Evolutionary conservation across 2,888 invertebrate genomes (phyloP).

Genomic region (Nomada fucata): DNA sequence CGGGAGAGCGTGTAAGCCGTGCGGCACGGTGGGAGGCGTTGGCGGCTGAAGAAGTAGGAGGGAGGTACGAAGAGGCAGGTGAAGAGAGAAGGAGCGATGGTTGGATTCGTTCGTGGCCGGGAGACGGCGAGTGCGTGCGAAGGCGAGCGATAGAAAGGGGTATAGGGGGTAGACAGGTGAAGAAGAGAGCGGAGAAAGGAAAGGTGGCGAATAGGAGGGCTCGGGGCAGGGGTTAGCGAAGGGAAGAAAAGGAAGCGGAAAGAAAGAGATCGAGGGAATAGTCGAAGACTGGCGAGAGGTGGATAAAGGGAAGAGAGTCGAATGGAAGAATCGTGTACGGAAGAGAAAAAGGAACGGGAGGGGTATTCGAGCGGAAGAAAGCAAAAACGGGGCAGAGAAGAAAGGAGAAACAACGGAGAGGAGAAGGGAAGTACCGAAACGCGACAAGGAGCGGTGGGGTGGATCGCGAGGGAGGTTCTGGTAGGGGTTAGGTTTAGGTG

Average conservation of each 20-base stretch:
- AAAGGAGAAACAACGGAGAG: slow-evolving; percentile 40
- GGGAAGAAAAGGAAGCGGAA: slow-evolving; percentile 22
- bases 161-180: slow-evolving; percentile 1
- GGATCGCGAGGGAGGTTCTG: slow-evolving; percentile 27
- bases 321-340: slow-evolving; percentile 46
- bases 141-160: neutral
- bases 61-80: slow-evolving; percentile 55
- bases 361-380: slow-evolving; percentile 42
- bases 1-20: slow-evolving; percentile 56
- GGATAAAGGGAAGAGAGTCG: slow-evolving; percentile 40
- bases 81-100: slow-evolving; percentile 39
- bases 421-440: slow-evolving; percentile 47
- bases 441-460: slow-evolving; percentile 43
- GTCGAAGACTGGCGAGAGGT: slow-evolving; percentile 23
- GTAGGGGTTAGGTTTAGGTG: slow-evolving; percentile 47
- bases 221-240: slow-evolving; percentile 34
- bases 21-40: slow-evolving; percentile 55
- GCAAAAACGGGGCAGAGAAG: slow-evolving; percentile 49
- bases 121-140: slow-evolving; percentile 1
- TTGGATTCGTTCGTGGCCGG: slow-evolving; percentile 1
- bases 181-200: slow-evolving; percentile 17
- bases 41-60: slow-evolving; percentile 58
- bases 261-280: neutral
- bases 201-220: slow-evolving; percentile 22
- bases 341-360: slow-evolving; percentile 25